Conservation (phyloP, 2,888 invertebrate genomes). For the Plagodis pulveraria region DNA sequence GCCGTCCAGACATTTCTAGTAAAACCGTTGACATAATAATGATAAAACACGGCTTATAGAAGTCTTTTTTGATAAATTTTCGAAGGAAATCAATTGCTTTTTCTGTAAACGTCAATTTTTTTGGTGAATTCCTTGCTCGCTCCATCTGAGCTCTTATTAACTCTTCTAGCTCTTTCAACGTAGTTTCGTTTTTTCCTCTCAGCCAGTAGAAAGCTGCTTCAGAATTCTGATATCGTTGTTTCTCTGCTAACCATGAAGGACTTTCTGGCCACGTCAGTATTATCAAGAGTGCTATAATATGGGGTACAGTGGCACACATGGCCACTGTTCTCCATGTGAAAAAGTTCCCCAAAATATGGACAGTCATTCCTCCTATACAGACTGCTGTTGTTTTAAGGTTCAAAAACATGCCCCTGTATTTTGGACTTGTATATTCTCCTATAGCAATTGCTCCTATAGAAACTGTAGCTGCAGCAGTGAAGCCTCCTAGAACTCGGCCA, state of each 20-base stretch:
- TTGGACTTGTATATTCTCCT: slow-evolving; percentile 59
- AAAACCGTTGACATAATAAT: slow-evolving; percentile 45
- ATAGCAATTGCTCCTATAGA: slow-evolving; percentile 57
- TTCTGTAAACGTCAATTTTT: slow-evolving; percentile 11
- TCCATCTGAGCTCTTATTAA: slow-evolving; percentile 42
- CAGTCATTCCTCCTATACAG: slow-evolving; percentile 44
- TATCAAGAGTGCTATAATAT: slow-evolving; percentile 42
- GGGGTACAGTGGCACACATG: slow-evolving; percentile 41
- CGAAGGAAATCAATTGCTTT: slow-evolving; percentile 27
- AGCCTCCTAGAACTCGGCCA: slow-evolving; percentile 57
- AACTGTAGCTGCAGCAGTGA: slow-evolving; percentile 74
- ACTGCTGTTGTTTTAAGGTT: slow-evolving; percentile 52
- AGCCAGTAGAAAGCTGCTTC: slow-evolving; percentile 75
- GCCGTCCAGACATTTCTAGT: slow-evolving; percentile 53
- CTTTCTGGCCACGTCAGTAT: slow-evolving; percentile 83
- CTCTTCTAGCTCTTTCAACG: slow-evolving; percentile 39
- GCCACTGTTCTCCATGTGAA: slow-evolving; percentile 52
- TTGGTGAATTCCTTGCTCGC: slow-evolving; percentile 14
- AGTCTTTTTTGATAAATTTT: slow-evolving; percentile 45
- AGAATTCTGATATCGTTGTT: slow-evolving; percentile 54
- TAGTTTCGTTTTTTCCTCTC: slow-evolving; percentile 57
- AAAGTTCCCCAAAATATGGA: slow-evolving; percentile 49
- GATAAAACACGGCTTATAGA: slow-evolving; percentile 49
- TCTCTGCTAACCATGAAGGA: slow-evolving; percentile 83
- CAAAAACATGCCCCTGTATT: slow-evolving; percentile 55